These are phyloP conservation scores for Drosophila pandora DNA, from an alignment of 1,140 invertebrate species.

Conservation along the genomic window DNA sequence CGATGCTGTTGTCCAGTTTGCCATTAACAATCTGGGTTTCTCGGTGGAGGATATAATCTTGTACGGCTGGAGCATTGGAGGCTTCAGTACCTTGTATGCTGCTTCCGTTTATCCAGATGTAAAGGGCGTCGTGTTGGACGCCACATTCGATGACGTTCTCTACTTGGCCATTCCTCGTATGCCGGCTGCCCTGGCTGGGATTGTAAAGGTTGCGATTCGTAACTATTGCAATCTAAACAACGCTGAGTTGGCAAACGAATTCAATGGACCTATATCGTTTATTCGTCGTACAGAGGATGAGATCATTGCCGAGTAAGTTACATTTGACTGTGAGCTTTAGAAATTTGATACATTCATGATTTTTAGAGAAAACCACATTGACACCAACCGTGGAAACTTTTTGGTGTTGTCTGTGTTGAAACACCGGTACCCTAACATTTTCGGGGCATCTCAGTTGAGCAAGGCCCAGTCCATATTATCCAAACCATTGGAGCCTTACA, in stretches of 20 bases:
- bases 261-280: constrained; percentile 92
- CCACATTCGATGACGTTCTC: constrained; percentile 97
- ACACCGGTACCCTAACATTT: constrained; percentile 90
- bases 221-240: constrained; percentile 94
- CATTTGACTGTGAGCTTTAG: background rate
- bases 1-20: constrained; percentile 97
- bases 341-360: constrained; percentile 5
- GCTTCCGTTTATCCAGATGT: constrained; percentile 96
- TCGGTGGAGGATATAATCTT: constrained; percentile 92
- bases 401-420: constrained; percentile 90
- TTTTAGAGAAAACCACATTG: constrained; percentile 86
- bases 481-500: constrained; percentile 67
- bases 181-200: constrained; percentile 88
- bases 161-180: constrained; percentile 94
- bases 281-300: constrained; percentile 95
- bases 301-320: constrained; percentile 88
- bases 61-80: constrained; percentile 99
- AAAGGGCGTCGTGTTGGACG: constrained; percentile 94
- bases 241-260: constrained; percentile 88
- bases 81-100: constrained; percentile 94
- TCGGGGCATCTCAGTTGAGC: constrained; percentile 85
- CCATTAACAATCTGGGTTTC: constrained; percentile 93
- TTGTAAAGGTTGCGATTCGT: constrained; percentile 91
- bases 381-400: constrained; percentile 94
- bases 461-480: constrained; percentile 54